phyloP scores from a whole-genome alignment of 2,797 vertebrate species.

The Sebastolobus alascanus region DNA sequence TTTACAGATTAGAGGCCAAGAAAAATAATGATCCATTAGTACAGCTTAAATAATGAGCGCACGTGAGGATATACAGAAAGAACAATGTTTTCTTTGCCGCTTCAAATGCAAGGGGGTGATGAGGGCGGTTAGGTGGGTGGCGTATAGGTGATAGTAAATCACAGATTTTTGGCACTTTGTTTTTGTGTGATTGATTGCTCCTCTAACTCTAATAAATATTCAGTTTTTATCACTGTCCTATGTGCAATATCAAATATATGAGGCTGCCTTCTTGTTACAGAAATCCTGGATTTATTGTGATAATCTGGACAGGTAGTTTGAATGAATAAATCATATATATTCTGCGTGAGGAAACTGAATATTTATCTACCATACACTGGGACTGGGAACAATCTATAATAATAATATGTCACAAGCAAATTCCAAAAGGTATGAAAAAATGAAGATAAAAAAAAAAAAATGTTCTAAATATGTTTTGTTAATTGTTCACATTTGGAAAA shows the following conservation, averaged over 20 bases:
- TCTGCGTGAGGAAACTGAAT: background rate
- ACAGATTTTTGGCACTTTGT: background rate
- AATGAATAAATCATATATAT: background rate
- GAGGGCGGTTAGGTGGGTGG: background rate
- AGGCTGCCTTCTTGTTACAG: background rate
- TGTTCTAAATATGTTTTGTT: background rate
- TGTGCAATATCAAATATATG: background rate
- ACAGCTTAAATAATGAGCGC: constrained; percentile 57
- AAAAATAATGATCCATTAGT: constrained; percentile 67
- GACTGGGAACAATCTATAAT: background rate
- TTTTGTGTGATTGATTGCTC: constrained; percentile 9
- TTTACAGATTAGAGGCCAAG: constrained; percentile 68
- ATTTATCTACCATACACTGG: background rate
- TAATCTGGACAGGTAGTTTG: background rate
- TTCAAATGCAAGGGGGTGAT: constrained; percentile 8
- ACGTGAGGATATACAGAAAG: constrained; percentile 4
- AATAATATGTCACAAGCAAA: background rate
- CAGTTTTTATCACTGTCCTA: background rate
- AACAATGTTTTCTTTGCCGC: constrained; percentile 2
- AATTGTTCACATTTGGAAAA: constrained; percentile 2
- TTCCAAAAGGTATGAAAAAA: background rate
- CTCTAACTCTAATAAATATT: background rate
- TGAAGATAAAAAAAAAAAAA: background rate
- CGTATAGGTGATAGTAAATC: background rate
- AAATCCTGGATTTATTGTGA: constrained; percentile 7